These are phyloP conservation scores for Dastarcus helophoroides DNA, from an alignment of 2,888 invertebrate species.

Conservation along the genomic window DNA sequence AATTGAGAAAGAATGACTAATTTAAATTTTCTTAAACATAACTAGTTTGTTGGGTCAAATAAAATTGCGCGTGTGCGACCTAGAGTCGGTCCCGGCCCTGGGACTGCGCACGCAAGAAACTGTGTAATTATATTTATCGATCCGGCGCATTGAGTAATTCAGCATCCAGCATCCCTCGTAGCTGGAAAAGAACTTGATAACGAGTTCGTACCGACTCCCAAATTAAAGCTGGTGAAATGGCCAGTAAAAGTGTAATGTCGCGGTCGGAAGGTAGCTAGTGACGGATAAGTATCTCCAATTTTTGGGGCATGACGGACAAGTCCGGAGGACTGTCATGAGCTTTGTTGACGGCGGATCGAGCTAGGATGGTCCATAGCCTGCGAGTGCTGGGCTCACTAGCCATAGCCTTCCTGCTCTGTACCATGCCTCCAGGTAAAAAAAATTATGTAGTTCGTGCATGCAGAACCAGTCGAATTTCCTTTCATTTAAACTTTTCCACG, in stretches of 20 bases:
- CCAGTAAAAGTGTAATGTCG: constrained; percentile 27
- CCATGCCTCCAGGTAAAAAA: constrained; percentile 34
- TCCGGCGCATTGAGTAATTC: constrained; percentile 16
- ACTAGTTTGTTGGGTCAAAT: too few species aligned
- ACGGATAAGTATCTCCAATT: constrained; percentile 14
- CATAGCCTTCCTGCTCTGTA: constrained; percentile 33
- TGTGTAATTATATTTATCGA: constrained; percentile 13
- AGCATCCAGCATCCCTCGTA: constrained; percentile 12
- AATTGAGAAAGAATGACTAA: too few species aligned
- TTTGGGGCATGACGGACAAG: constrained; percentile 10
- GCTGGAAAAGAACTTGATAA: constrained; percentile 8
- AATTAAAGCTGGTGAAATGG: constrained; percentile 23
- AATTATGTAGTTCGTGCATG: too few species aligned
- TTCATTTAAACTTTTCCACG: too few species aligned
- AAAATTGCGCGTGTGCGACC: constrained; percentile 12
- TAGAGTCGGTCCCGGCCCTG: constrained; percentile 12
- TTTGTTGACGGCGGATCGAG: constrained; percentile 18
- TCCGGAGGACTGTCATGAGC: constrained; percentile 11
- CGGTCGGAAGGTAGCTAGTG: constrained; percentile 32
- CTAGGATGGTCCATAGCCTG: constrained; percentile 33
- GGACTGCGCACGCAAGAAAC: constrained; percentile 20
- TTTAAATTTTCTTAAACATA: too few species aligned
- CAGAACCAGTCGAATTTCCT: too few species aligned
- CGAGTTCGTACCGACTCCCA: constrained; percentile 9
- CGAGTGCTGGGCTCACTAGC: constrained; percentile 33